Percentiles rank a stretch among this genome's conserved stretches.
Conservation (phyloP, 2,888 invertebrate species). For the Boloria selene region DNA sequence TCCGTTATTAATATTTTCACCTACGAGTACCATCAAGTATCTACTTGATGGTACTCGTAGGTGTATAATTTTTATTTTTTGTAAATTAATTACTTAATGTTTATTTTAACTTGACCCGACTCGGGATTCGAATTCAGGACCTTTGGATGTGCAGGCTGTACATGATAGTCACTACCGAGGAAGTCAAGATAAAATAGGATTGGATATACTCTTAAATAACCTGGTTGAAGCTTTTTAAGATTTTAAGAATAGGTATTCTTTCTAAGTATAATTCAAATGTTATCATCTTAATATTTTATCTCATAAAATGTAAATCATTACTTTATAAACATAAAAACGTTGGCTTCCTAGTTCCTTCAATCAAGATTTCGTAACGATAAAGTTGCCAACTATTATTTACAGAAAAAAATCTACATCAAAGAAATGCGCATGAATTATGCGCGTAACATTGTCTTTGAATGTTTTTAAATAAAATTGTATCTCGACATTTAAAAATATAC, state of each 20-base stretch:
- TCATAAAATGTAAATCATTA: conserved; percentile 26
- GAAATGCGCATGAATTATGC: conserved; percentile 9
- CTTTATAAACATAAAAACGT: conserved; percentile 30
- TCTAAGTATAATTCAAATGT: conserved; percentile 7
- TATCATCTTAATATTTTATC: neutral
- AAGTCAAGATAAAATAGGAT: no score
- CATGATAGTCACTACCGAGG: no score
- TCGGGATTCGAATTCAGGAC: no score
- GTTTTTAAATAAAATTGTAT: conserved; percentile 1
- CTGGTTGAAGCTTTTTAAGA: no score
- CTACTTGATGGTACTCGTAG: no score
- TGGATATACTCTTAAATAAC: no score
- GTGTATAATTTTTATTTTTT: no score
- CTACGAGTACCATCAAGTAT: no score
- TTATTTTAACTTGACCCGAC: no score
- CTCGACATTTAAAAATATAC: conserved; percentile 14
- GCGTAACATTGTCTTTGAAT: conserved; percentile 15
- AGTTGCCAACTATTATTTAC: conserved; percentile 31
- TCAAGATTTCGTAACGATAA: conserved; percentile 31
- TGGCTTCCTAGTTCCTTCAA: conserved; percentile 23
- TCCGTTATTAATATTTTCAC: no score
- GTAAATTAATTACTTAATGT: neutral
- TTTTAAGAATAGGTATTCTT: neutral
- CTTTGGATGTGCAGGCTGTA: no score
- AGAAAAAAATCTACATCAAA: conserved; percentile 34